Conservation (phyloP, 1,140 invertebrate genomes). For the Kradibia gibbosae region DNA sequence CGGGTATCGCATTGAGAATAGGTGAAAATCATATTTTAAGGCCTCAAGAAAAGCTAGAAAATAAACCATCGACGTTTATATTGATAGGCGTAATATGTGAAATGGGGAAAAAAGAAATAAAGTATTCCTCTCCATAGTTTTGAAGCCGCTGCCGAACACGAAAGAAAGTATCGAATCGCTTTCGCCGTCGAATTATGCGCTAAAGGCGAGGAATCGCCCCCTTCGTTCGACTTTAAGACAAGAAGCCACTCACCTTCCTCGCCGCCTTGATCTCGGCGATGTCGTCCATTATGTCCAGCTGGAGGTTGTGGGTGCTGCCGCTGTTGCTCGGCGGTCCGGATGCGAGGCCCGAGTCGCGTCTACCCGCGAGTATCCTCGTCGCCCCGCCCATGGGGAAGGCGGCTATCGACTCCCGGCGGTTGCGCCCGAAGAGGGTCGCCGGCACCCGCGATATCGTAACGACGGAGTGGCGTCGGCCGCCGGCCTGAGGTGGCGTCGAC, state of each 20-base stretch:
- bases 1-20: no score
- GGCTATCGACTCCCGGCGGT: slow-evolving; percentile 84
- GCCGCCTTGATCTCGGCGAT: slow-evolving; percentile 82
- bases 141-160: no score
- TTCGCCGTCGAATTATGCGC: no score
- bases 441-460: slow-evolving; percentile 87
- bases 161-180: no score
- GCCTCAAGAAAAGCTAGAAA: no score
- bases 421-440: slow-evolving; percentile 80
- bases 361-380: slow-evolving; percentile 67
- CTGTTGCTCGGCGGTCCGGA: slow-evolving; percentile 79
- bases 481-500: slow-evolving; percentile 78
- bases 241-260: slow-evolving; percentile 76
- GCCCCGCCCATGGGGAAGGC: slow-evolving; percentile 76
- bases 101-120: no score
- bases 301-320: slow-evolving; percentile 85
- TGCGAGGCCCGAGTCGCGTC: slow-evolving; percentile 69
- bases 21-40: no score
- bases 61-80: no score
- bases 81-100: no score
- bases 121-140: no score
- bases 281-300: slow-evolving; percentile 89
- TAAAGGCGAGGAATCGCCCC: no score
- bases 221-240: no score
- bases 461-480: slow-evolving; percentile 85